These are phyloP conservation scores for Leptopilina drosophilae DNA, from an alignment of 2,888 invertebrate genomes.

Conservation along the genomic window DNA sequence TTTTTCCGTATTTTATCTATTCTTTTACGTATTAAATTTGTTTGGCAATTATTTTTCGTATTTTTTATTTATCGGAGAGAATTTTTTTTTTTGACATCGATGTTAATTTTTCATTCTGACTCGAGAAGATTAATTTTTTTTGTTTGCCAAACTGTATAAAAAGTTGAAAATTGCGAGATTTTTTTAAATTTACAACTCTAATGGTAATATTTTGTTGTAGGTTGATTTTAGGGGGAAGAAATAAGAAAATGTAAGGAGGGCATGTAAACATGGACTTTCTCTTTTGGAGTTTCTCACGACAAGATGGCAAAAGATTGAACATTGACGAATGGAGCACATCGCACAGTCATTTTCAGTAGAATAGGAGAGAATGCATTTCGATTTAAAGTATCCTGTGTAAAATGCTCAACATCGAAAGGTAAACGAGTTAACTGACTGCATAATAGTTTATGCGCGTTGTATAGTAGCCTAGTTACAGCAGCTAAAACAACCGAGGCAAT, in stretches of 20 bases:
- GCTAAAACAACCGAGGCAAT: slow-evolving; percentile 23
- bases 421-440: slow-evolving; percentile 30
- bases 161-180: no score
- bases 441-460: slow-evolving; percentile 12
- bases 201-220: not conserved
- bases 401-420: slow-evolving; percentile 34
- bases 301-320: slow-evolving; percentile 24
- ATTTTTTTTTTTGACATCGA: no score
- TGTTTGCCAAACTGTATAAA: no score
- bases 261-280: slow-evolving; percentile 26
- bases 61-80: no score
- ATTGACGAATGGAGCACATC: slow-evolving; percentile 32
- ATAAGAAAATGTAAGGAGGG: slow-evolving; percentile 11
- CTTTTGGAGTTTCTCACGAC: slow-evolving; percentile 38
- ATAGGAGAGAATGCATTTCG: slow-evolving; percentile 28
- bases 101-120: no score
- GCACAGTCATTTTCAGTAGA: slow-evolving; percentile 20
- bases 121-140: no score
- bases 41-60: no score
- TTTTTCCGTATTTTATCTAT: no score
- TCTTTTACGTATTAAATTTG: no score
- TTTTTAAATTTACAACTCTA: no score
- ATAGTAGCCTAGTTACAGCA: slow-evolving; percentile 20
- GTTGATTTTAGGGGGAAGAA: not conserved
- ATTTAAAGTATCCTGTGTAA: slow-evolving; percentile 11